Evolutionary conservation across 2,113 vertebrate species (phyloP).

Genomic region (Erythrocebus patas): DNA sequence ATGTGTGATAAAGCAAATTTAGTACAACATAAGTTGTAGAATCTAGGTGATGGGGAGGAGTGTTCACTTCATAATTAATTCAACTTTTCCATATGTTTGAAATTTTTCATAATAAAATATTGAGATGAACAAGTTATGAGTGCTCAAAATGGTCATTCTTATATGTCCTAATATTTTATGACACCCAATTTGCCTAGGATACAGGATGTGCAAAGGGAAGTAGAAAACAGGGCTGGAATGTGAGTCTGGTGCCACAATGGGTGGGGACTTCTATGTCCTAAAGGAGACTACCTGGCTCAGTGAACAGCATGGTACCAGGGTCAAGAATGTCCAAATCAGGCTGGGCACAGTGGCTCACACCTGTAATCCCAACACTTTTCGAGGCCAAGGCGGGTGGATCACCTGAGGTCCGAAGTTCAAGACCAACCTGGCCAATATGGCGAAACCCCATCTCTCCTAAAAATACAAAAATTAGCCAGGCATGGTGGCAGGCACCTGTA

Average conservation of each 20-base stretch:
- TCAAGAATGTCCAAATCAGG: background rate
- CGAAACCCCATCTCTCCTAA: too few relatives aligned
- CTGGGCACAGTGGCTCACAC: too few relatives aligned
- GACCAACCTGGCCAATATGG: too few relatives aligned
- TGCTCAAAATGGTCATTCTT: background rate
- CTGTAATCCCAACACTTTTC: too few relatives aligned
- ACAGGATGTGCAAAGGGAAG: background rate
- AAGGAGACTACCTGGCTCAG: background rate
- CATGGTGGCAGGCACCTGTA: too few relatives aligned
- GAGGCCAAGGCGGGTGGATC: too few relatives aligned
- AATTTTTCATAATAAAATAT: background rate
- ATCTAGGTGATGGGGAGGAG: background rate
- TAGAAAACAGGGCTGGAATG: background rate
- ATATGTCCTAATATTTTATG: background rate
- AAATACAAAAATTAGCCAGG: too few relatives aligned
- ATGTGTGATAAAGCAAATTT: background rate
- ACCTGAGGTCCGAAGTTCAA: too few relatives aligned
- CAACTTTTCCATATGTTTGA: background rate
- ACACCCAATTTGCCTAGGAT: background rate
- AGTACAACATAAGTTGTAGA: background rate
- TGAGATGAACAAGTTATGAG: background rate
- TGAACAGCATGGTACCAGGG: background rate
- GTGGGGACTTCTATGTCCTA: background rate
- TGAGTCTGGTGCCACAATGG: fast-evolving
- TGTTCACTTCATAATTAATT: background rate